These are phyloP conservation scores for Agrochola litura DNA, from an alignment of 2,888 invertebrate species.

Conservation along the genomic window DNA sequence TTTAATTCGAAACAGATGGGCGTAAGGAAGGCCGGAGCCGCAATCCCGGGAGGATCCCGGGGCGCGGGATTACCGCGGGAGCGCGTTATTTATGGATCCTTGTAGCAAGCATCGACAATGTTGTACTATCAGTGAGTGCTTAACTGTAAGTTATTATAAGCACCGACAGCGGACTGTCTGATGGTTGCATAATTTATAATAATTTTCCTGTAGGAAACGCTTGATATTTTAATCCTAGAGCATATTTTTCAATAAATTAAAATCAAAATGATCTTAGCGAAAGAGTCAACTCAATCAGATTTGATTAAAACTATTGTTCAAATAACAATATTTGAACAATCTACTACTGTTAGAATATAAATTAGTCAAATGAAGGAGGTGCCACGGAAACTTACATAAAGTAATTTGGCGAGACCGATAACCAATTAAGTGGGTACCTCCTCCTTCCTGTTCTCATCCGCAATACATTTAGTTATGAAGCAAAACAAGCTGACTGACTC, in stretches of 20 bases:
- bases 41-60: slow-evolving; percentile 30
- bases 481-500: slow-evolving; percentile 14
- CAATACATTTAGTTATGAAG: not conserved
- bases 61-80: slow-evolving; percentile 31
- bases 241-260: not conserved
- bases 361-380: not conserved
- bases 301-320: not conserved
- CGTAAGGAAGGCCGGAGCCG: slow-evolving; percentile 38
- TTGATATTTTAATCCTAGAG: not conserved
- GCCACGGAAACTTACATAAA: not conserved
- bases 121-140: slow-evolving; percentile 12
- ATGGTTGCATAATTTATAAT: not conserved
- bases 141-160: slow-evolving; percentile 6
- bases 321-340: not conserved
- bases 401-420: not conserved
- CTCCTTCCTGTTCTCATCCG: not conserved
- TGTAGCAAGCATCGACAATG: slow-evolving; percentile 36
- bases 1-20: slow-evolving; percentile 56
- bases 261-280: not conserved
- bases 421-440: not conserved
- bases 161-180: not conserved
- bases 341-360: not conserved
- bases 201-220: not conserved
- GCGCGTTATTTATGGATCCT: slow-evolving; percentile 25
- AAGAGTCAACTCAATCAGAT: not conserved